Base-by-base conservation (phyloP, 2,797 vertebrate genomes). In the Cercopithecus hamlyni region DNA sequence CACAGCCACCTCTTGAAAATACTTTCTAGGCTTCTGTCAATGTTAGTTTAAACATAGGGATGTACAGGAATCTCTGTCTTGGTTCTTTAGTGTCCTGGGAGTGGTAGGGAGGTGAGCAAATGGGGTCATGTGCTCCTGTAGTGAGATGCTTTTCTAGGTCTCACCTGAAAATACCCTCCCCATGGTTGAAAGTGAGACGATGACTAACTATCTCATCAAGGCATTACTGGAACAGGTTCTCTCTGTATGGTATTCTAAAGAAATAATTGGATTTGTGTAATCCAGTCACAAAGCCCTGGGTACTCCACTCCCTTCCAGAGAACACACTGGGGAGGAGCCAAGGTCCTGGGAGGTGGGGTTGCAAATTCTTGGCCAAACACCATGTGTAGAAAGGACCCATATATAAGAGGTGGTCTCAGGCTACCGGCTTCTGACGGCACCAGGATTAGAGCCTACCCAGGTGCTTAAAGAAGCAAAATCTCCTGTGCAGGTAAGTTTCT, bases 401-500 rank as follows among this genome's bases (percentile, higher is more conserved):
- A 57, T 57, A 33, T 83, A 90, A 92, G 7, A 67, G 9, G 12
- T 41, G 33, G 26, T 84, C 48, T 70, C 2, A 0, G 10, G 41
- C 80, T 41, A n/a, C 0, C 4, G 7, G 17, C 12, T 86, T 96
- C 57, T 52, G 75, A 2, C 64, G 79, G 36, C 41, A 27, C 39
- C 77, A 48, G 13, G 43, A 82, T 39, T 36, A 58, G 13, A 88
- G 19, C 22, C 27, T 50, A 27, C 12, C n/a, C 39, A 7, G 12
- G 33, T 94, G 27, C 58, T 87, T 39, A 73, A 83, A 43, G 89
- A 75, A 90, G n/a, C 67, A 61, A 92, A 43, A 73, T 77, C 70
- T 95, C 43, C 70, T 70, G 55, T 72, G 15, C 85, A 90, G 91
- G 93, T 95, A 72, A 79, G 33, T 92, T 83, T 94, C 93, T 90